These are phyloP conservation scores for Fragum sueziense DNA, from an alignment of 2,888 invertebrate species.

Conservation along the genomic window DNA sequence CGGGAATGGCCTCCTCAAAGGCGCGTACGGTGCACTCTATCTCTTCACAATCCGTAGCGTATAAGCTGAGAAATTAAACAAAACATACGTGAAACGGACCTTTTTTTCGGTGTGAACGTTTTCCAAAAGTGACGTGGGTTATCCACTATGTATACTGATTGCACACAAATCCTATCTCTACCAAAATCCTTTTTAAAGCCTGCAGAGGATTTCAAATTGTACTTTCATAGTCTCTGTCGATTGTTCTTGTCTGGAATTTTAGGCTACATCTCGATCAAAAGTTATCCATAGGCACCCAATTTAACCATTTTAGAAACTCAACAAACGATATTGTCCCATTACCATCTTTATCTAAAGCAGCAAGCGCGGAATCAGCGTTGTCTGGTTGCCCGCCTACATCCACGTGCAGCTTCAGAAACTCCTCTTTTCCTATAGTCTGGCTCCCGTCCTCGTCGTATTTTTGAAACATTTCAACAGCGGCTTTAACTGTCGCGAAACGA, in stretches of 20 bases:
- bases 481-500: slow-evolving; percentile 1
- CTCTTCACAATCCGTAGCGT: too few species aligned
- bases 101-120: background rate
- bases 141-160: too few species aligned
- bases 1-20: too few species aligned
- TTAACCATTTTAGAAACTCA: slow-evolving; percentile 41
- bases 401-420: slow-evolving; percentile 26
- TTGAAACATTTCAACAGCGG: slow-evolving; percentile 38
- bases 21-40: too few species aligned
- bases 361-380: background rate
- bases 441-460: slow-evolving; percentile 32
- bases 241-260: background rate
- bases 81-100: too few species aligned
- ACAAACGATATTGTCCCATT: slow-evolving; percentile 36
- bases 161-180: too few species aligned
- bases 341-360: slow-evolving; percentile 25
- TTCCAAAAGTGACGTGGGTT: background rate
- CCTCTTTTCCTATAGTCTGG: slow-evolving; percentile 16
- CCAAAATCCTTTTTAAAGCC: too few species aligned
- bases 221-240: background rate
- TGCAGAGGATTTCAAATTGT: background rate
- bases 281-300: slow-evolving; percentile 30
- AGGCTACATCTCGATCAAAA: slow-evolving; percentile 1
- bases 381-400: slow-evolving; percentile 24
- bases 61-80: too few species aligned